Base-by-base conservation (phyloP, 1,140 invertebrate species). In the Acromyrmex heyeri region DNA sequence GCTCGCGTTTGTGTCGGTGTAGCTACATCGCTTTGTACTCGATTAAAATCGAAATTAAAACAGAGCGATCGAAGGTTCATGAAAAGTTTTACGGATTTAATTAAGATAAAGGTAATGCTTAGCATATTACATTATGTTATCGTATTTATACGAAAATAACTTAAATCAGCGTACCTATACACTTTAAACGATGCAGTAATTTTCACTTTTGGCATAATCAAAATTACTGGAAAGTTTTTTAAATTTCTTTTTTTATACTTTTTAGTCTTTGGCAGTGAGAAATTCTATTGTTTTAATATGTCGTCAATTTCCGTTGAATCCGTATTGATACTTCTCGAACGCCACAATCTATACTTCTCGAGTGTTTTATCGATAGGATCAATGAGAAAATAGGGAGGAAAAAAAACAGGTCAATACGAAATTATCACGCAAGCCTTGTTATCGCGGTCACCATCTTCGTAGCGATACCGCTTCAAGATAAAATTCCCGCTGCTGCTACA, bases 371-470 rank as follows among this genome's bases (percentile, higher is more conserved):
- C 21, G 21, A 72, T 67, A 24, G 21, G 8, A 82, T 82, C 24
- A 21, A 70, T 18, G 21, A 8, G 55, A 55, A 81, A 10, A 14
- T 7, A 44, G 8, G 3, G 24, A 7, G 57, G 18, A 44, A 44
- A 82, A 44, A 57, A 72, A 72, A 57, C 21, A 48, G 44, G 16
- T 64, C 59, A 38, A 65, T 78, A 65, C 27, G 27, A 50, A 65
- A 78, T 78, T 78, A 78, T 78, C 61, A 48, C 59, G 59, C 76
- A 44, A 64, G 61, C 18, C 38, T 61, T 76, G 8, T 53, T 77
- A 65, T 78, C 38, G 59, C 76, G 76, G 59, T 50, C 76, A 64
- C 21, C 59, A 78, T 78, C 76, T 78, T 24, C 18, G 24, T 50
- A 34, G 16, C 75, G 44, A 50, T 65, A 21, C 3, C 21, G 44